Evolutionary conservation across 2,888 invertebrate genomes (phyloP), one percentile per base, ranked within the genome.

Genomic region (Philonicus albiceps): DNA sequence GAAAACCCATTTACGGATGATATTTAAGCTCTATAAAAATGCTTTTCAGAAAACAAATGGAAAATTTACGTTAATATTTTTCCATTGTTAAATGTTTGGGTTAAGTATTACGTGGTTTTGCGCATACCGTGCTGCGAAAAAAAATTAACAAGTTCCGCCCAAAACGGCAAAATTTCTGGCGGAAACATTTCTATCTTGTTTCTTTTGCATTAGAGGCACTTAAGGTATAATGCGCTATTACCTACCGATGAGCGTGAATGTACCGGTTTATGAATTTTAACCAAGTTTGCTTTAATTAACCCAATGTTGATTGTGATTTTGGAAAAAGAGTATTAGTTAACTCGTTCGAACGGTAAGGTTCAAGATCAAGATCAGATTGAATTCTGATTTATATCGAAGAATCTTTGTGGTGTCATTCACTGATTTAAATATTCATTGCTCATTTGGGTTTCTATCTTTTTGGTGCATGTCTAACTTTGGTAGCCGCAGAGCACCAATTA

Each of bases 361-460:
- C 73, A 84, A 84, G 84, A 84, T 84, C 84, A 84, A 84, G 73
- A 84, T 84, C 73, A 27, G 6, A 40, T 84, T 40, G 6, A 49
- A 49, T 3, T n/a, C n/a, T 49, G 49, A 49, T 49, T 7, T 49
- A n/a, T 19, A 49, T 49, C 49, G n/a, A 49, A 16, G n/a, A n/a
- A 6, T n/a, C n/a, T 49, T n/a, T 6, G 49, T 19, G 49, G 49
- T 64, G 64, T 64, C 64, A 64, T 64, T 64, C 22, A 22, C 27
- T 11, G 64, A 7, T 64, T 64, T 27, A 64, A 27, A 64, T 64
- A 64, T 64, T 64, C 27, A 64, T 6, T 64, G 11, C 22, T 64
- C 2, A 13, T 27, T 64, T 7, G 22, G 64, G 3, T 7, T 6
- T 27, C 64, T 27, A 49, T 8, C 27, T 27, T 53, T 53, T 19